Percentiles rank a stretch among this genome's conserved stretches.
Conservation (phyloP, 1,140 invertebrate genomes). For the Drosophila ironensis region DNA sequence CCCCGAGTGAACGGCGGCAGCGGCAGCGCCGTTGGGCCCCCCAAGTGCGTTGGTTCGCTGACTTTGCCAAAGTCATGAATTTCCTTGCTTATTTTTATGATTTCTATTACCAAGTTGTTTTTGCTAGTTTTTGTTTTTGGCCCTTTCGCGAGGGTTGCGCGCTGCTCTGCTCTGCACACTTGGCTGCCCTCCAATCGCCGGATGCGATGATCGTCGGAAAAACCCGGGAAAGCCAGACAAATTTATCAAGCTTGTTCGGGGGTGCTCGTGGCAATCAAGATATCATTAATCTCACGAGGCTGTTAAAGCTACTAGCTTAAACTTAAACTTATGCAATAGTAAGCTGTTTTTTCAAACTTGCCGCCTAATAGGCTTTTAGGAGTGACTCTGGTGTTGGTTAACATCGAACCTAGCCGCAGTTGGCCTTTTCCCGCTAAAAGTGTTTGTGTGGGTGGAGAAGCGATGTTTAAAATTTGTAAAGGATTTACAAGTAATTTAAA, state of each 20-base stretch:
- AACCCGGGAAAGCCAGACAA: slow-evolving; percentile 70
- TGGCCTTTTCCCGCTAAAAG: not conserved
- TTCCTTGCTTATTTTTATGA: slow-evolving; percentile 72
- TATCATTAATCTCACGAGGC: slow-evolving; percentile 54
- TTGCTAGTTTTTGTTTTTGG: slow-evolving; percentile 70
- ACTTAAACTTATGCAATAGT: slow-evolving; percentile 3
- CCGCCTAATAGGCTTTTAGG: slow-evolving; percentile 10
- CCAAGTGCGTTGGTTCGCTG: slow-evolving; percentile 60
- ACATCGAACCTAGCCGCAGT: not conserved
- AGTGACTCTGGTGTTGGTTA: not conserved
- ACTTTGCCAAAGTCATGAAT: slow-evolving; percentile 73
- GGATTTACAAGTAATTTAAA: too few species aligned
- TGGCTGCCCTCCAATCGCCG: slow-evolving; percentile 41
- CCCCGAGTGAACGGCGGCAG: slow-evolving; percentile 34
- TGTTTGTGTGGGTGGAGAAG: too few species aligned
- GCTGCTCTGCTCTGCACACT: slow-evolving; percentile 21
- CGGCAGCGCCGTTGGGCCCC: slow-evolving; percentile 32
- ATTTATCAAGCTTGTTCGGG: slow-evolving; percentile 64
- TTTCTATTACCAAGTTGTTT: slow-evolving; percentile 62
- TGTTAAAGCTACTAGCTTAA: not conserved
- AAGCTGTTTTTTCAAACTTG: slow-evolving; percentile 33
- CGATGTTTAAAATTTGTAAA: too few species aligned
- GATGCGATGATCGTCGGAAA: slow-evolving; percentile 70
- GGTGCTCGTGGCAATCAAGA: slow-evolving; percentile 17
- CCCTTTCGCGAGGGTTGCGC: slow-evolving; percentile 36